Evolutionary conservation across 2,888 invertebrate species (phyloP).

Genomic region (Eupithecia tripunctaria): DNA sequence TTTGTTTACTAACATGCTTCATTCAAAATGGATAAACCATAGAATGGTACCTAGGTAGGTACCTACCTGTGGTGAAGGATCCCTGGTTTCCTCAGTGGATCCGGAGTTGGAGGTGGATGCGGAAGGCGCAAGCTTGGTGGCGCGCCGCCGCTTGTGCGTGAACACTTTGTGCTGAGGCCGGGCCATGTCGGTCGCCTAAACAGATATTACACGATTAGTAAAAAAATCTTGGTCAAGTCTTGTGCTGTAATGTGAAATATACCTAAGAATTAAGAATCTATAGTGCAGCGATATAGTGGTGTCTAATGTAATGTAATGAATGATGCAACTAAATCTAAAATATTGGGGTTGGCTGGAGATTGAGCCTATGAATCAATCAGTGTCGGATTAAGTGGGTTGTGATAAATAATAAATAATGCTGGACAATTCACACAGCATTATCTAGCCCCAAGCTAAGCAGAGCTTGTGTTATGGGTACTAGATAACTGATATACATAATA

Average conservation of each 20-base stretch:
- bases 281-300: background rate
- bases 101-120: constrained; percentile 51
- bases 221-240: too few species aligned
- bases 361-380: background rate
- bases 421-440: too few species aligned
- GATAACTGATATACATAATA: too few species aligned
- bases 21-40: too few species aligned
- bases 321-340: background rate
- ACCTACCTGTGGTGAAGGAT: constrained; percentile 79
- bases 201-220: background rate
- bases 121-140: constrained; percentile 48
- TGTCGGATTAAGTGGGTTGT: too few species aligned
- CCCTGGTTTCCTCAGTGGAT: constrained; percentile 70
- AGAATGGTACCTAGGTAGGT: constrained; percentile 40
- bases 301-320: too few species aligned
- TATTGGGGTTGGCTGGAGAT: background rate
- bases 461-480: too few species aligned
- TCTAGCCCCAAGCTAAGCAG: too few species aligned
- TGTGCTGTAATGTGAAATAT: too few species aligned
- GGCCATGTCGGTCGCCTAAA: constrained; percentile 60
- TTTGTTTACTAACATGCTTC: too few species aligned
- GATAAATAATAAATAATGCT: too few species aligned
- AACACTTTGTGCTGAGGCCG: constrained; percentile 46
- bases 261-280: too few species aligned
- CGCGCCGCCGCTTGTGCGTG: constrained; percentile 45